These are phyloP conservation scores for Stenolophus ochropezus DNA, from an alignment of 2,888 invertebrate species.

Conservation along the genomic window DNA sequence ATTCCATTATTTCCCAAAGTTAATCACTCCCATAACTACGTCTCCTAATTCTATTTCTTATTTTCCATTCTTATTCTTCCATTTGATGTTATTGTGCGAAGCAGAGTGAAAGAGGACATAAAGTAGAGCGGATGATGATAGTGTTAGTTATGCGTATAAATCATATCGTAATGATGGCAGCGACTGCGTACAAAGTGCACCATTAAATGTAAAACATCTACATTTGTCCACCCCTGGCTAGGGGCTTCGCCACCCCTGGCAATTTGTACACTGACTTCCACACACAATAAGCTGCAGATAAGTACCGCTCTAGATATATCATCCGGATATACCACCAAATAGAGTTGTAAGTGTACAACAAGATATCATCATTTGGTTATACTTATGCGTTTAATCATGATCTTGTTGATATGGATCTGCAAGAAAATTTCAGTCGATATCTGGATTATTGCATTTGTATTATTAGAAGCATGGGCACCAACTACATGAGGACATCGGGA, in stretches of 20 bases:
- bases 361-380: not conserved
- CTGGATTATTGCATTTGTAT: no score
- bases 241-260: not conserved
- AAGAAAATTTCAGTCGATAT: no score
- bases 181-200: not conserved
- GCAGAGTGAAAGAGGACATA: no score
- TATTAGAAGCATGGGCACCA: no score
- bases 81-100: no score
- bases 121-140: not conserved
- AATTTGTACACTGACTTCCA: not conserved
- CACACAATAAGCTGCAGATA: not conserved
- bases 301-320: not conserved
- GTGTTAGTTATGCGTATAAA: not conserved
- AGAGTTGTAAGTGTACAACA: not conserved
- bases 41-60: no score
- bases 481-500: no score
- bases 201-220: not conserved
- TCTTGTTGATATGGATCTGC: no score
- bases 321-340: not conserved
- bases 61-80: no score
- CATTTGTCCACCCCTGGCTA: not conserved
- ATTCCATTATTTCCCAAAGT: no score
- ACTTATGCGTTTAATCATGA: no score
- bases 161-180: not conserved
- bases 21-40: no score